Conservation (phyloP, 2,113 vertebrate genomes). For the Sinocyclocheilus anshuiensis region DNA sequence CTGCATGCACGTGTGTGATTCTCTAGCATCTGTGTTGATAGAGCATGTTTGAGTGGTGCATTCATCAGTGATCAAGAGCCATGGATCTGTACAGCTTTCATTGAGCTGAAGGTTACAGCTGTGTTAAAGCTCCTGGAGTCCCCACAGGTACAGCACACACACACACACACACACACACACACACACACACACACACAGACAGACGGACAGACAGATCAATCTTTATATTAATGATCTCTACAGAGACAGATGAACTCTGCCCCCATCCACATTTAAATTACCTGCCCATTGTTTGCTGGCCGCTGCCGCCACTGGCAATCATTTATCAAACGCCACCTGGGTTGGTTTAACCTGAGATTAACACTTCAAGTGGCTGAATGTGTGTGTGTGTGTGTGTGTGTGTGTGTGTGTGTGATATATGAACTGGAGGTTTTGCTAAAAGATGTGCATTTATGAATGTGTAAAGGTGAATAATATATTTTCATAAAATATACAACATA, state of each 20-base stretch:
- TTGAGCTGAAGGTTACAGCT: not conserved
- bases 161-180: too few relatives aligned
- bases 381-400: too few relatives aligned
- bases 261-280: slow-evolving; percentile 49
- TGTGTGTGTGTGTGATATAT: too few relatives aligned
- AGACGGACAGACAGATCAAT: slow-evolving; percentile 30
- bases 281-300: slow-evolving; percentile 49
- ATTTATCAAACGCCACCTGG: slow-evolving; percentile 51
- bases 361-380: slow-evolving; percentile 15
- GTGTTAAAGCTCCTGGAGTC: slow-evolving; percentile 29
- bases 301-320: slow-evolving; percentile 41
- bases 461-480: too few relatives aligned
- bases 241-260: slow-evolving; percentile 46
- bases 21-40: not conserved
- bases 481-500: too few relatives aligned
- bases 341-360: slow-evolving; percentile 52
- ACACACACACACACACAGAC: too few relatives aligned
- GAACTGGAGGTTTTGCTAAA: too few relatives aligned
- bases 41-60: slow-evolving; percentile 39
- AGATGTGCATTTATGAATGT: too few relatives aligned
- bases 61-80: slow-evolving; percentile 27
- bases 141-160: slow-evolving; percentile 22
- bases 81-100: slow-evolving; percentile 18
- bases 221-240: slow-evolving; percentile 55
- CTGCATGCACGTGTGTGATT: not conserved